Evolutionary conservation across 2,888 invertebrate species (phyloP), one percentile per base, ranked within the genome.

Genomic region (Mystacides longicornis): DNA sequence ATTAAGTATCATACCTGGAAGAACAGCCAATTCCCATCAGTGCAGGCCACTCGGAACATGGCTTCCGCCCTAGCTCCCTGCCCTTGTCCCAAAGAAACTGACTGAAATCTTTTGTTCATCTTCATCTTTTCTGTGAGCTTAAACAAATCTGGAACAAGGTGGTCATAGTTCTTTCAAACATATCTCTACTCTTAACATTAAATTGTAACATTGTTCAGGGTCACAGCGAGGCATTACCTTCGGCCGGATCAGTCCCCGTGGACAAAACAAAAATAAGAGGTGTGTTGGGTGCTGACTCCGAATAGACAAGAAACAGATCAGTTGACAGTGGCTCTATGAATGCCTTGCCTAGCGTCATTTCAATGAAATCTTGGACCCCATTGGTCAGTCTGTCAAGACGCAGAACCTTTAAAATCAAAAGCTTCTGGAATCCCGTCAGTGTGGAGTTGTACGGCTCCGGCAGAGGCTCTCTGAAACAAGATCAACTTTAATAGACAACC

Each of bases 191-290:
- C n/a, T n/a, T n/a, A n/a, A n/a, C n/a, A n/a, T n/a, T n/a, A n/a
- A n/a, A n/a, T n/a, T n/a, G n/a, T n/a, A n/a, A n/a, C n/a, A n/a
- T n/a, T n/a, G n/a, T n/a, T n/a, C n/a, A n/a, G n/a, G n/a, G n/a
- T n/a, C n/a, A n/a, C n/a, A n/a, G n/a, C n/a, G n/a, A n/a, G n/a
- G n/a, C n/a, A n/a, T n/a, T 71, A 76, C 77, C 76, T 5, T 76
- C 81, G 2, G 91, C 89, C 0, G 94, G 95, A 71, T 95, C 94
- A 0, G 93, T 92, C 7, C 94, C 94, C 0, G 93, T 87, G 2
- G 93, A 93, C 0, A 95, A 75, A 18, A 95, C 87, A 67, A 95
- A 94, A 54, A 95, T 85, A 52, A 95, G 77, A 0, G 94, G 94
- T 0, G 86, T 84, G 1, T 81, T 73, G 0, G 86, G 81, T 53